phyloP scores from a whole-genome alignment of 2,113 vertebrate genomes.

The Edolisoma coerulescens region DNA sequence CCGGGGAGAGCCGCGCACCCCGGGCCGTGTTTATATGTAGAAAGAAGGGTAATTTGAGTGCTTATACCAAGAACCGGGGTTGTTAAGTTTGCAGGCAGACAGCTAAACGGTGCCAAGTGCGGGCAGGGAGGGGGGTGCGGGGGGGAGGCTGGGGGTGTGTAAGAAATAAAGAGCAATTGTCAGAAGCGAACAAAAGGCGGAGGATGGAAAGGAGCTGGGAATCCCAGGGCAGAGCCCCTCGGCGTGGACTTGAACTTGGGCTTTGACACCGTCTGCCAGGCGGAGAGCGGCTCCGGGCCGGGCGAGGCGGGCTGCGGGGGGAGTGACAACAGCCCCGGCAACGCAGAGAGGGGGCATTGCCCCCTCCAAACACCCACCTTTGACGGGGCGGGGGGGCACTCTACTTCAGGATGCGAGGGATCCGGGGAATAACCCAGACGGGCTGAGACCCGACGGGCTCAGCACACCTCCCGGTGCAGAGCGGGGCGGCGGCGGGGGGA shows the following conservation, averaged over 20 bases:
- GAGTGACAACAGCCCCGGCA: background rate
- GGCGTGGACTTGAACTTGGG: constrained; percentile 80
- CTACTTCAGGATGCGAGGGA: background rate
- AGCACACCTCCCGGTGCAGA: background rate
- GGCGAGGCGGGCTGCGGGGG: background rate
- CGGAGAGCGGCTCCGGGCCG: constrained; percentile 34
- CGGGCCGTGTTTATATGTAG: constrained; percentile 50
- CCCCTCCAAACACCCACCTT: background rate
- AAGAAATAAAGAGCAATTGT: constrained; percentile 73
- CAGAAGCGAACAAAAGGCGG: constrained; percentile 75
- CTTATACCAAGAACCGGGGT: constrained; percentile 58
- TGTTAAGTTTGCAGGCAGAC: constrained; percentile 71
- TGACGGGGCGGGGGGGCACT: background rate
- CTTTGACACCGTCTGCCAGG: constrained; percentile 66
- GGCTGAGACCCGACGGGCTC: constrained; percentile 6
- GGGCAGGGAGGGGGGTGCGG: background rate
- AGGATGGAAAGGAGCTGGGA: constrained; percentile 60
- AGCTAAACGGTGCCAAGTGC: constrained; percentile 69
- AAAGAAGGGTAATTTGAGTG: constrained; percentile 66
- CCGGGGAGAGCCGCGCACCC: constrained; percentile 2
- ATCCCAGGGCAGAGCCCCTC: constrained; percentile 64
- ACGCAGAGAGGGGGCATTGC: background rate
- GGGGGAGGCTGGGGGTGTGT: constrained; percentile 37
- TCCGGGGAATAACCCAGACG: background rate
- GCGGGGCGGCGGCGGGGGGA: constrained; percentile 16